These are phyloP conservation scores for Sarcophilus harrisii DNA, from an alignment of 2,797 vertebrate genomes.

Conservation along the genomic window DNA sequence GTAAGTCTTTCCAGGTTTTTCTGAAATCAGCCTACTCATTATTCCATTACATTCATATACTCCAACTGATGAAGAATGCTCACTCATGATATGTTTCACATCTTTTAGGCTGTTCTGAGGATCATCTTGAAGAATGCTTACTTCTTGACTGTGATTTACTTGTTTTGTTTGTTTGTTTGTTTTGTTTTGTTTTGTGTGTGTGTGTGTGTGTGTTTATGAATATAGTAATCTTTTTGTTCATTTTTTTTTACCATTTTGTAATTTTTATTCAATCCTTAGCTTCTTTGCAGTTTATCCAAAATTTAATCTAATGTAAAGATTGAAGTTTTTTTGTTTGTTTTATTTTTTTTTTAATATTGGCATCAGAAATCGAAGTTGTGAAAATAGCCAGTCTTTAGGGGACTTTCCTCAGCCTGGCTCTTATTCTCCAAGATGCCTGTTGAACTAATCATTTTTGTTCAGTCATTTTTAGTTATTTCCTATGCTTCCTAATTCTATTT, in stretches of 20 bases:
- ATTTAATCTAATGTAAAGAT: not conserved
- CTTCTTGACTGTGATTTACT: not conserved
- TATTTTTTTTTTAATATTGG: not conserved
- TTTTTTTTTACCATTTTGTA: not conserved
- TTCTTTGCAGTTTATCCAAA: not conserved
- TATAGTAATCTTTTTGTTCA: not conserved
- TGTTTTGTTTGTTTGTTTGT: not conserved
- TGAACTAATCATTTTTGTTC: not conserved
- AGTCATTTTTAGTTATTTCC: not conserved
- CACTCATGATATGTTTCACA: conserved; percentile 93
- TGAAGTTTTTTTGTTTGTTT: too few species aligned
- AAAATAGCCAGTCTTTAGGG: not conserved
- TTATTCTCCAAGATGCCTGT: not conserved
- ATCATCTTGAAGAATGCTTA: conserved; percentile 89
- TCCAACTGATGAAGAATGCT: conserved; percentile 86
- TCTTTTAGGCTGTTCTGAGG: conserved; percentile 94
- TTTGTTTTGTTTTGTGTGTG: too few species aligned
- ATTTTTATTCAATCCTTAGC: not conserved
- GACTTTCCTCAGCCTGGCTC: not conserved
- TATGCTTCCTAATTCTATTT: not conserved
- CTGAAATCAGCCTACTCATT: too few species aligned
- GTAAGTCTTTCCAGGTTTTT: too few species aligned
- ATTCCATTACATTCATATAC: too few species aligned
- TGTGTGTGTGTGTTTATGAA: too few species aligned
- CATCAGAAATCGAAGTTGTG: not conserved